phyloP scores from a whole-genome alignment of 92 coral and sea anemone genomes.

The Micromussa lordhowensis region DNA sequence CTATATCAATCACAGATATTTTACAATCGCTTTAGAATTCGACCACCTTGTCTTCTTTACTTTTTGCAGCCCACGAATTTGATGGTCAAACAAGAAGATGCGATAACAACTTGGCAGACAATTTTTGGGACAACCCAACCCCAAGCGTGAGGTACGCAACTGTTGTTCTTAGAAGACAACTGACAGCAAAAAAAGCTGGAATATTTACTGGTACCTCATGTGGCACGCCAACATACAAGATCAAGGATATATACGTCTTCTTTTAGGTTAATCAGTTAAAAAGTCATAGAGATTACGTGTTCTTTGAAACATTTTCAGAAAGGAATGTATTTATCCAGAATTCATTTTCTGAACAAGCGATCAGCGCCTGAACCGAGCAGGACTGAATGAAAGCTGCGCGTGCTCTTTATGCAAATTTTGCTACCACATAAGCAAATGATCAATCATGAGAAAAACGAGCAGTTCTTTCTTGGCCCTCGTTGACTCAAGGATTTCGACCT shows the following conservation, averaged over 20 bases:
- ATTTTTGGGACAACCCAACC: constrained; percentile 13
- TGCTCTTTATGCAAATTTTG: no score
- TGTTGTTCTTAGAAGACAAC: constrained; percentile 27
- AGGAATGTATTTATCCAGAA: no score
- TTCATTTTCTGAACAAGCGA: no score
- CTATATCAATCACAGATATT: no score
- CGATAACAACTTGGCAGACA: not conserved
- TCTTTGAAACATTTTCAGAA: not conserved
- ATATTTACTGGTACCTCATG: constrained; percentile 48
- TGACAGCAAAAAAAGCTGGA: constrained; percentile 43
- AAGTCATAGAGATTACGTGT: not conserved
- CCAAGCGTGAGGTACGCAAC: constrained; percentile 18
- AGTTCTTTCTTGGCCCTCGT: no score
- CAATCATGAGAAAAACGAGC: no score
- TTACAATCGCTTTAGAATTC: no score
- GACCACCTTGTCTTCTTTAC: not conserved
- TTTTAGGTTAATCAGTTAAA: constrained; percentile 4
- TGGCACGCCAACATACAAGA: constrained; percentile 38
- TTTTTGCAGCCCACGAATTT: constrained; percentile 11
- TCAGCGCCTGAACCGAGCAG: not conserved
- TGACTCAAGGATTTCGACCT: not conserved
- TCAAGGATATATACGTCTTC: constrained; percentile 24
- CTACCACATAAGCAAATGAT: no score
- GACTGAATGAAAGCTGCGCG: no score
- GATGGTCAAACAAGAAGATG: constrained; percentile 34